A percentile compares a stretch with the other conserved stretches of the same genome.
These are phyloP conservation scores for Acleris literana DNA, from an alignment of 2,888 invertebrate genomes.

Conservation along the genomic window DNA sequence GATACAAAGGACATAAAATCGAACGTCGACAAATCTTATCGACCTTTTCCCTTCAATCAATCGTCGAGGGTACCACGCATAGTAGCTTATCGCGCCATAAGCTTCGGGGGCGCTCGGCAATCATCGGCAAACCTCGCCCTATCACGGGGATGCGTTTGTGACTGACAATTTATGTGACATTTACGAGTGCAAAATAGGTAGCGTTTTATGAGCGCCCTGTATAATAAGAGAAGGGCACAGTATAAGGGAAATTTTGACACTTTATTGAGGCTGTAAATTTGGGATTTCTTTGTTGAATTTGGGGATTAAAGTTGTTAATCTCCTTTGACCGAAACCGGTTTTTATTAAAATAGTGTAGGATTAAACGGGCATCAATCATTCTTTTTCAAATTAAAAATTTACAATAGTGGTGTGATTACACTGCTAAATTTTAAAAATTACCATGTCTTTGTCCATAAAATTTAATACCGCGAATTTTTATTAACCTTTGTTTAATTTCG, in stretches of 20 bases:
- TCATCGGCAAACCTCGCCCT: constrained; percentile 46
- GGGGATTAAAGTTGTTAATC: neutral
- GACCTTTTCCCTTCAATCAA: constrained; percentile 35
- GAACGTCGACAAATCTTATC: constrained; percentile 33
- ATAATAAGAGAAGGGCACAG: constrained; percentile 61
- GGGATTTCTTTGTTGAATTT: constrained; percentile 1
- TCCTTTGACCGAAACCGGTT: neutral
- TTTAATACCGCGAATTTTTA: too few relatives aligned
- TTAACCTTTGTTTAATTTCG: too few relatives aligned
- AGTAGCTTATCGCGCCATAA: constrained; percentile 55
- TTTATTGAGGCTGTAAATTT: neutral
- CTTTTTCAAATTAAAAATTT: neutral
- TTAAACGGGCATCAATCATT: neutral
- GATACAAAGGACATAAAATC: constrained; percentile 15
- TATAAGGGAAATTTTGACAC: constrained; percentile 44
- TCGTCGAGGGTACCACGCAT: constrained; percentile 39
- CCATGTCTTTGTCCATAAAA: too few relatives aligned
- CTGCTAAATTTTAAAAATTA: too few relatives aligned
- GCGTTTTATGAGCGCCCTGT: constrained; percentile 71
- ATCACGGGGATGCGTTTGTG: constrained; percentile 76
- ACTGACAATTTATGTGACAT: constrained; percentile 75
- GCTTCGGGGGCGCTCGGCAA: constrained; percentile 21
- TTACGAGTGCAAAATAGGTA: constrained; percentile 80
- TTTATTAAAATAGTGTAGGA: neutral
- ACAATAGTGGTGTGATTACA: too few relatives aligned